Conservation (phyloP, 2,888 invertebrate genomes). For the Stegana nigrithorax region DNA sequence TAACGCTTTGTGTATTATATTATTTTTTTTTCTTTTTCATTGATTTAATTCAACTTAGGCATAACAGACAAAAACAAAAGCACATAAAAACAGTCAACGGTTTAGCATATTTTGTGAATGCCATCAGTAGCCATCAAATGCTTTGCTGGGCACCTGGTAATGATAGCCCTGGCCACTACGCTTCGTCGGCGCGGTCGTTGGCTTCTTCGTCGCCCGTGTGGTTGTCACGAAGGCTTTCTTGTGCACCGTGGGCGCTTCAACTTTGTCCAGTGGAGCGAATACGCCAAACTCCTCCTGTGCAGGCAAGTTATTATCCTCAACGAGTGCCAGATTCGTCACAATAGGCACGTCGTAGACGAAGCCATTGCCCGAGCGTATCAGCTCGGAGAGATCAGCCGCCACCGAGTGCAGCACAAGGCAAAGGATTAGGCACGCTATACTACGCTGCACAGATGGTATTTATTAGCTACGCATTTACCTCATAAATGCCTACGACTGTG, state of each 20-base stretch:
- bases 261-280: slow-evolving; percentile 34
- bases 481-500: background rate
- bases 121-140: slow-evolving; percentile 35
- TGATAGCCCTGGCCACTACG: slow-evolving; percentile 43
- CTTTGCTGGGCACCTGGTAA: slow-evolving; percentile 41
- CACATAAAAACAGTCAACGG: background rate
- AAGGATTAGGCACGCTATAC: slow-evolving; percentile 13
- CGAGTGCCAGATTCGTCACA: slow-evolving; percentile 48
- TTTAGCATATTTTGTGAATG: too few species aligned
- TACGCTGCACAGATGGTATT: background rate
- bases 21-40: too few species aligned
- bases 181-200: slow-evolving; percentile 24
- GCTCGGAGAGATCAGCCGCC: slow-evolving; percentile 48
- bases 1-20: too few species aligned
- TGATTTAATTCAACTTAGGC: background rate
- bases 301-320: slow-evolving; percentile 52
- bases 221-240: slow-evolving; percentile 24
- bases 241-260: slow-evolving; percentile 51
- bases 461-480: background rate
- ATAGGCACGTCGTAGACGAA: slow-evolving; percentile 54
- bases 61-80: slow-evolving; percentile 26
- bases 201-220: too few species aligned
- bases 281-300: slow-evolving; percentile 45
- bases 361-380: slow-evolving; percentile 57
- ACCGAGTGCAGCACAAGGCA: slow-evolving; percentile 32